Evolutionary conservation across 92 coral and sea anemone species (phyloP).

Genomic region (Porites lobata): DNA sequence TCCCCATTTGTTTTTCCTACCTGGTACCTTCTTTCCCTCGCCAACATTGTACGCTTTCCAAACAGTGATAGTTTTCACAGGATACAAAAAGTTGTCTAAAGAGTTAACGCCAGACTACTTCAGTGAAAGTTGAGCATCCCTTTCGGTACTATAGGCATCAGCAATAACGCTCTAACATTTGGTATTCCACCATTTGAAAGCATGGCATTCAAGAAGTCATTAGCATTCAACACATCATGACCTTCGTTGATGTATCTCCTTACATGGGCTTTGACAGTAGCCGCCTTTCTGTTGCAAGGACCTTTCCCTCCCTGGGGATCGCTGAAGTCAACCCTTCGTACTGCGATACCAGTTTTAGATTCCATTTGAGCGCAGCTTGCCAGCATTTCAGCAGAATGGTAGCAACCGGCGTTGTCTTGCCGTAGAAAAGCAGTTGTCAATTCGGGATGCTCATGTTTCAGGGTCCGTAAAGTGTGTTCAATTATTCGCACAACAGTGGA

Average conservation of each 20-base stretch:
- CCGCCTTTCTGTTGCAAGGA: slow-evolving; percentile 53
- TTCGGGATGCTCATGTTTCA: slow-evolving; percentile 54
- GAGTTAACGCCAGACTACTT: slow-evolving; percentile 26
- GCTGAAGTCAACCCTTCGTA: slow-evolving; percentile 37
- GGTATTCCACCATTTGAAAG: slow-evolving; percentile 41
- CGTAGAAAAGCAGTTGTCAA: slow-evolving; percentile 24
- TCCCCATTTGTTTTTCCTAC: not conserved
- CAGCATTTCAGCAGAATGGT: slow-evolving; percentile 47
- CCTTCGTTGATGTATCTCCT: slow-evolving; percentile 51
- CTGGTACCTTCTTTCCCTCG: not conserved
- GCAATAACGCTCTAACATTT: slow-evolving; percentile 33
- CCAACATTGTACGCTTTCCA: not conserved
- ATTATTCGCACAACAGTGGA: slow-evolving; percentile 31
- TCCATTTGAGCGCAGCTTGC: slow-evolving; percentile 39
- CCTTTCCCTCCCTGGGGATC: slow-evolving; percentile 68
- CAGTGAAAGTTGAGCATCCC: not conserved
- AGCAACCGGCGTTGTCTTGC: slow-evolving; percentile 68
- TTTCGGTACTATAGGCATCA: slow-evolving; percentile 16
- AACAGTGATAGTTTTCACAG: not conserved
- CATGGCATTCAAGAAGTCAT: slow-evolving; percentile 40
- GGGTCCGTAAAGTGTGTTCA: slow-evolving; percentile 54
- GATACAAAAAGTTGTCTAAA: slow-evolving; percentile 11
- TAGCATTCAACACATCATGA: slow-evolving; percentile 47
- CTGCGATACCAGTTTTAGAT: slow-evolving; percentile 25
- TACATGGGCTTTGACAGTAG: slow-evolving; percentile 50